phyloP scores from a whole-genome alignment of 2,113 vertebrate genomes.

The Diadophis punctatus region DNA sequence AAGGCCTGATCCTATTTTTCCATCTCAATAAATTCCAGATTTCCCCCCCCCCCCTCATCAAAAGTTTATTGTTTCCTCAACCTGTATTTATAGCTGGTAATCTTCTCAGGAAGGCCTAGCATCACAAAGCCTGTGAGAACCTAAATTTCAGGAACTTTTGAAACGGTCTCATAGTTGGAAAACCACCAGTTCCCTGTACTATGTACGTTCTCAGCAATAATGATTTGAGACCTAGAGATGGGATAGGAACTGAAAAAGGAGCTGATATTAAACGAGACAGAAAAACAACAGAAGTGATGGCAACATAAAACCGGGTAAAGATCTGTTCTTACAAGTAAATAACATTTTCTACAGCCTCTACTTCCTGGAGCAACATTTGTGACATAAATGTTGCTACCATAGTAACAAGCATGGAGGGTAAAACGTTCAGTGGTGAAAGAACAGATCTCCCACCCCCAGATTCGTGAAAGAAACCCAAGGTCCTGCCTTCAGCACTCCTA shows the following conservation, averaged over 20 bases:
- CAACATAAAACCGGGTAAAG: conserved; percentile 16
- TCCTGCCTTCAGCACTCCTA: background rate
- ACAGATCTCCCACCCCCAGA: background rate
- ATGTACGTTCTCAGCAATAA: background rate
- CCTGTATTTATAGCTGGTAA: background rate
- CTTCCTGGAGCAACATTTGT: conserved; percentile 22
- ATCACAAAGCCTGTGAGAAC: no score
- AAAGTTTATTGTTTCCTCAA: background rate
- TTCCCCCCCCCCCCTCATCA: background rate
- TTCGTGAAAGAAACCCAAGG: background rate
- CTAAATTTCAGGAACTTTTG: background rate
- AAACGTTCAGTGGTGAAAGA: background rate
- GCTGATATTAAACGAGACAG: conserved; percentile 1
- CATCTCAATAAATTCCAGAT: background rate
- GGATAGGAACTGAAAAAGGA: conserved; percentile 2
- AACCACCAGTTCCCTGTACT: background rate
- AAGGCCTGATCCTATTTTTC: background rate
- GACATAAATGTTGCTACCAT: conserved; percentile 12
- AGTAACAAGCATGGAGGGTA: background rate
- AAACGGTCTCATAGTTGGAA: background rate
- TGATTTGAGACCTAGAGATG: background rate
- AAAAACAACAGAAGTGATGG: conserved; percentile 21
- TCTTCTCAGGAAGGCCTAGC: no score
- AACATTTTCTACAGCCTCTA: conserved; percentile 27
- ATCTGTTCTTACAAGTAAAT: conserved; percentile 25